phyloP scores from a whole-genome alignment of 1,140 invertebrate genomes.

The Chironomus striatipennis region DNA sequence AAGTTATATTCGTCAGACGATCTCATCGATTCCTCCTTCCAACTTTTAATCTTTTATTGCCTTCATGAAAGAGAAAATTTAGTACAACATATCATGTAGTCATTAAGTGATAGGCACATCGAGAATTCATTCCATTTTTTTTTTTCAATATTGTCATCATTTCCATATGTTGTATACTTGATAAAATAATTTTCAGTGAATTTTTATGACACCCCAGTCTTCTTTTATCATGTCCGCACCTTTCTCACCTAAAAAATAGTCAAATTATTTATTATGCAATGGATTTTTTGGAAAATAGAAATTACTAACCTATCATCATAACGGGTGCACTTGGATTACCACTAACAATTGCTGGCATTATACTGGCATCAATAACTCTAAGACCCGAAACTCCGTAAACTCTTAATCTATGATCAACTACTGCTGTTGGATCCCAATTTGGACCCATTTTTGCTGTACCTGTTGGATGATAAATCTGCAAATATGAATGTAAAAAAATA shows the following conservation, averaged over 20 bases:
- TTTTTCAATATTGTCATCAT: too few relatives aligned
- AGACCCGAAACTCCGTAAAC: constrained; percentile 64
- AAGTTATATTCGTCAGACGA: background rate
- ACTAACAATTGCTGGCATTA: constrained; percentile 72
- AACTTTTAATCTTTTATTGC: background rate
- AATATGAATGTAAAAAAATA: constrained; percentile 55
- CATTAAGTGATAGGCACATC: constrained; percentile 1
- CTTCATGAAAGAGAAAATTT: background rate
- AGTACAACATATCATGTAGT: too few relatives aligned
- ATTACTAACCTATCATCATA: constrained; percentile 57
- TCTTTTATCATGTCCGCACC: constrained; percentile 71
- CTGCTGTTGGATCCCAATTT: constrained; percentile 59
- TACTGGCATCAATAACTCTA: constrained; percentile 65
- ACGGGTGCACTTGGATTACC: constrained; percentile 71
- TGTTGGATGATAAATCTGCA: constrained; percentile 77
- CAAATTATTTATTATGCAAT: constrained; percentile 38
- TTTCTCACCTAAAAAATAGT: constrained; percentile 59
- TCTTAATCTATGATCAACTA: constrained; percentile 68
- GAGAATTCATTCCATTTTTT: background rate
- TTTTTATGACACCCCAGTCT: constrained; percentile 52
- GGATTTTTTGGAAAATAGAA: background rate
- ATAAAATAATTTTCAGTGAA: constrained; percentile 30
- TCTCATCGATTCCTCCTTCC: background rate
- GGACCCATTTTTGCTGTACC: constrained; percentile 85
- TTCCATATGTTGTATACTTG: background rate